Conservation (phyloP, 2,797 vertebrate species). For the Yasuhikotakia modesta region DNA sequence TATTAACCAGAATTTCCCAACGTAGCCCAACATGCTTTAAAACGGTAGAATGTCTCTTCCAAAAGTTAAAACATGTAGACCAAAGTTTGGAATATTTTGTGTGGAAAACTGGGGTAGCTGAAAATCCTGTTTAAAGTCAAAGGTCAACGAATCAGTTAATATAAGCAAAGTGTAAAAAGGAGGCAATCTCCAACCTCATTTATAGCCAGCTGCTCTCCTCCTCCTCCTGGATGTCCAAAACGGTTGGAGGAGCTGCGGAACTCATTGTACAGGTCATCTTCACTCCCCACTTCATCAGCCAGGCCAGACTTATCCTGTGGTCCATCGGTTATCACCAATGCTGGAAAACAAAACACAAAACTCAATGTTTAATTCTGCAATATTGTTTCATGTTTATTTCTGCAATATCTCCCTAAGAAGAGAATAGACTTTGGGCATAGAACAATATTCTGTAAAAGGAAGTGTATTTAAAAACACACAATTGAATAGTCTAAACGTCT, state of each 20-base stretch:
- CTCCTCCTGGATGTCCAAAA: constrained; percentile 80
- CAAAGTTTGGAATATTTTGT: not conserved
- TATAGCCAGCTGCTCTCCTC: constrained; percentile 61
- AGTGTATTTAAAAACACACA: not conserved
- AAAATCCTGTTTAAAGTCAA: not conserved
- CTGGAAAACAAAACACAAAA: constrained; percentile 42
- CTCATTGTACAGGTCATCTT: constrained; percentile 84
- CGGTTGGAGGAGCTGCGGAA: constrained; percentile 77
- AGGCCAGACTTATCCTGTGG: constrained; percentile 72
- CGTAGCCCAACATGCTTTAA: no score
- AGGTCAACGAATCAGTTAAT: not conserved
- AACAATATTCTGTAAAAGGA: not conserved
- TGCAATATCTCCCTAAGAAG: not conserved
- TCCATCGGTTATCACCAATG: constrained; percentile 80
- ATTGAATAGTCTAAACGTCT: no score
- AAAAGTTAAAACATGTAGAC: no score
- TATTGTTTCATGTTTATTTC: no score
- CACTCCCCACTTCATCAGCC: constrained; percentile 78
- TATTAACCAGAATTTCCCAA: no score
- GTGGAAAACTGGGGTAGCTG: not conserved
- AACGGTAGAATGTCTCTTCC: no score
- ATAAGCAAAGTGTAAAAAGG: constrained; percentile 1
- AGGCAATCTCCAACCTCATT: constrained; percentile 43
- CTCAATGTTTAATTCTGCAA: constrained; percentile 6
- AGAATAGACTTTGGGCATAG: not conserved